Percentiles rank a stretch among this genome's conserved stretches.
Conservation (phyloP, 2,113 vertebrate species). For the Bufo gargarizans region DNA sequence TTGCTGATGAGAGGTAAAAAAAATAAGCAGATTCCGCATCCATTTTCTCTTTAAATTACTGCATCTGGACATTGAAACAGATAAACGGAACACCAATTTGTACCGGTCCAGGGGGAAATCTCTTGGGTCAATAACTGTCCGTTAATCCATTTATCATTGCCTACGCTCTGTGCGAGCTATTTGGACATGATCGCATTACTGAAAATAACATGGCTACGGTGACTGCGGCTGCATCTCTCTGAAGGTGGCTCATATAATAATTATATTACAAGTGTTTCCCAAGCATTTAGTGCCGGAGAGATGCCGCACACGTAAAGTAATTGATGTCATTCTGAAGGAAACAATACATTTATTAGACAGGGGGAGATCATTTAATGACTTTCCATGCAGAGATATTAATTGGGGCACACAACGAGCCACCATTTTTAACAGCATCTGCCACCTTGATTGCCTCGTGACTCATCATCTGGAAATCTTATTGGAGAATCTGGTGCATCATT, state of each 20-base stretch:
- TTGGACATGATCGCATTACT: constrained; percentile 40
- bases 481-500: not conserved
- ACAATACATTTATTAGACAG: not conserved
- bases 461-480: not conserved
- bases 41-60: constrained; percentile 50
- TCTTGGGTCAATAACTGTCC: constrained; percentile 41
- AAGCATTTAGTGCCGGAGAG: not conserved
- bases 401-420: not conserved
- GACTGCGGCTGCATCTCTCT: not conserved
- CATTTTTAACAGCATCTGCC: not conserved
- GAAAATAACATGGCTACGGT: constrained; percentile 16
- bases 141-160: constrained; percentile 60
- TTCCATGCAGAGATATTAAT: not conserved
- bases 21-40: constrained; percentile 44
- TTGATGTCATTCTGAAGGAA: not conserved
- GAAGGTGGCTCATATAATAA: constrained; percentile 2
- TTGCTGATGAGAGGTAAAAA: constrained; percentile 36
- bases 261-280: constrained; percentile 4
- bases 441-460: not conserved
- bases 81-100: constrained; percentile 57
- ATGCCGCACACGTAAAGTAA: not conserved
- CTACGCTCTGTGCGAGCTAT: constrained; percentile 53
- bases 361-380: not conserved
- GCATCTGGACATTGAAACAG: constrained; percentile 60
- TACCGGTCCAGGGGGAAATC: constrained; percentile 45